Conservation (phyloP, 2,888 invertebrate species). For the Deroplatys truncata region DNA sequence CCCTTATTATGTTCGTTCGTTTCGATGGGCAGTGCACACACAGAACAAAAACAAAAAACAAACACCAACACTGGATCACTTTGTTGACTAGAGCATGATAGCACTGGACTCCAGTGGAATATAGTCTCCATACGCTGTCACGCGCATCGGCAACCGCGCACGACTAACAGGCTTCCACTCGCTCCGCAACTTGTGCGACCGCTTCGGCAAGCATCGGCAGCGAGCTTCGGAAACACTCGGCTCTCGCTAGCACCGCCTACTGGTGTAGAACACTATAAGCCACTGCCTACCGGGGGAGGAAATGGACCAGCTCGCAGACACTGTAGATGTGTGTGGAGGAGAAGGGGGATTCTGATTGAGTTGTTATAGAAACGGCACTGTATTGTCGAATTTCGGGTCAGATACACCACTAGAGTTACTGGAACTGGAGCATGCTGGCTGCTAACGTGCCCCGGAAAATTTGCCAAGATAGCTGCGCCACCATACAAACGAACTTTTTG, state of each 20-base stretch:
- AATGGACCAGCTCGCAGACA: not conserved
- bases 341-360: not conserved
- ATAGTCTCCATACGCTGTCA: not conserved
- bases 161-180: not conserved
- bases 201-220: not conserved
- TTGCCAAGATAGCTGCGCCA: too few relatives aligned
- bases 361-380: not conserved
- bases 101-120: not conserved
- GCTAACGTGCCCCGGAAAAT: too few relatives aligned
- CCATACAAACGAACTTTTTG: too few relatives aligned
- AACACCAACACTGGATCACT: not conserved
- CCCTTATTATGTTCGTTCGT: not conserved
- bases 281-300: constrained; percentile 22
- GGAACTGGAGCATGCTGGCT: too few relatives aligned
- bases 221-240: not conserved
- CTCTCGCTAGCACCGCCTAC: not conserved
- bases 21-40: not conserved
- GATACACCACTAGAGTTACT: too few relatives aligned
- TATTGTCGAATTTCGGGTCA: not conserved
- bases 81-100: not conserved
- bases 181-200: not conserved
- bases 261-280: constrained; percentile 15
- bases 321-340: too few relatives aligned
- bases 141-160: constrained; percentile 16
- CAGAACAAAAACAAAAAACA: not conserved